Conservation (phyloP, 2,888 invertebrate species). For the Lycia hirtaria region DNA sequence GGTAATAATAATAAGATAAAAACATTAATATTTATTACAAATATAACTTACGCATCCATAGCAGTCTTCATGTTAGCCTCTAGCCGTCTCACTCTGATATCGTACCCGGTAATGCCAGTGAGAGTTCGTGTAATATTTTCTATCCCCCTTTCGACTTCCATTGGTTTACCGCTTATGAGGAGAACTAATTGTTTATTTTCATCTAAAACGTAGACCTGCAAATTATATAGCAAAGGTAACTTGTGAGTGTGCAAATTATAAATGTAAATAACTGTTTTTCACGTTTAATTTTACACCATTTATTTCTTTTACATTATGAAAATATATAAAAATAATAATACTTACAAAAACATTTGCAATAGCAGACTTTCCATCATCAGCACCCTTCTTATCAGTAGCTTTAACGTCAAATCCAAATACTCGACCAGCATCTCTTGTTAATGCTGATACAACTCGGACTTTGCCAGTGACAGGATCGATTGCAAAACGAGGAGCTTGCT, state of each 20-base stretch:
- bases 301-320: no score
- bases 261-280: no score
- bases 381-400: slow-evolving; percentile 92
- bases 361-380: slow-evolving; percentile 92
- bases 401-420: slow-evolving; percentile 95
- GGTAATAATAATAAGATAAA: not conserved
- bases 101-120: slow-evolving; percentile 90
- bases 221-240: slow-evolving; percentile 3
- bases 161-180: slow-evolving; percentile 90
- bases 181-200: slow-evolving; percentile 92
- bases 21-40: not conserved
- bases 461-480: slow-evolving; percentile 92
- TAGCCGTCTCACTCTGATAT: slow-evolving; percentile 91
- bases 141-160: slow-evolving; percentile 90
- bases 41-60: slow-evolving; percentile 88
- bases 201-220: slow-evolving; percentile 92
- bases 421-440: slow-evolving; percentile 89
- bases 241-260: not conserved
- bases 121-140: slow-evolving; percentile 89
- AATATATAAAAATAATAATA: no score
- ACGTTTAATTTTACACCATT: no score
- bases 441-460: slow-evolving; percentile 89
- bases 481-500: slow-evolving; percentile 90
- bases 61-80: slow-evolving; percentile 90
- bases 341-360: slow-evolving; percentile 94